These are phyloP conservation scores for Aplodontia rufa DNA, from an alignment of 2,113 vertebrate genomes.

Conservation along the genomic window DNA sequence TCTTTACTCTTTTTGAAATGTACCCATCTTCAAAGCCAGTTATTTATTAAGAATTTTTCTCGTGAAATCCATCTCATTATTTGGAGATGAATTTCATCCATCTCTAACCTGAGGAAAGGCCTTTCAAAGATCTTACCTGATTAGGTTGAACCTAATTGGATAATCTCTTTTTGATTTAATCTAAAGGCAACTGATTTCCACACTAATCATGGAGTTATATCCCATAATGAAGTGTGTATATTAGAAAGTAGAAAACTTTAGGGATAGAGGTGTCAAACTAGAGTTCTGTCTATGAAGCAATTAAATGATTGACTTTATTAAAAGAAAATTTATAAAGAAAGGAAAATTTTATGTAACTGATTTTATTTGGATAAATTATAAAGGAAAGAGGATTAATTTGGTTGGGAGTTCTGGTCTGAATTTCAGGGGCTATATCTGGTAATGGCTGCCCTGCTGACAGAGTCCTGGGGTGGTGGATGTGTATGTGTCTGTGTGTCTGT, in stretches of 20 bases:
- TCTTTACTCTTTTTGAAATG: conserved; percentile 47
- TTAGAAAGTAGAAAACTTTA: not conserved
- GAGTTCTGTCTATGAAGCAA: not conserved
- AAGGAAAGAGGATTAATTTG: not conserved
- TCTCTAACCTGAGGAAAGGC: not conserved
- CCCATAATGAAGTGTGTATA: not conserved
- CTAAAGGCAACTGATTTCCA: not conserved
- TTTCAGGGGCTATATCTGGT: not conserved
- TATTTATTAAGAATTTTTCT: not conserved
- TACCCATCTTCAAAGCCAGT: not conserved
- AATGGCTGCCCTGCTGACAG: too few relatives aligned
- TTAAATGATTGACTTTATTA: not conserved
- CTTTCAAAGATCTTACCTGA: not conserved
- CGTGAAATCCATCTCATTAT: not conserved
- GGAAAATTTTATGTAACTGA: not conserved
- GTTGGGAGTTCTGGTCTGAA: not conserved
- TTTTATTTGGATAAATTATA: not conserved
- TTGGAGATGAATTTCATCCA: not conserved
- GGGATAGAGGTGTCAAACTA: not conserved
- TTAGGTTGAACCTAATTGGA: not conserved
- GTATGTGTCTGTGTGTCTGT: not conserved
- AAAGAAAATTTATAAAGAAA: not conserved
- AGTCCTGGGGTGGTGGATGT: not conserved
- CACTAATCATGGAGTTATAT: not conserved
- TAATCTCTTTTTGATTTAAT: not conserved